Evolutionary conservation across 2,888 invertebrate species (phyloP).

Genomic region (Cosmia trapezina): DNA sequence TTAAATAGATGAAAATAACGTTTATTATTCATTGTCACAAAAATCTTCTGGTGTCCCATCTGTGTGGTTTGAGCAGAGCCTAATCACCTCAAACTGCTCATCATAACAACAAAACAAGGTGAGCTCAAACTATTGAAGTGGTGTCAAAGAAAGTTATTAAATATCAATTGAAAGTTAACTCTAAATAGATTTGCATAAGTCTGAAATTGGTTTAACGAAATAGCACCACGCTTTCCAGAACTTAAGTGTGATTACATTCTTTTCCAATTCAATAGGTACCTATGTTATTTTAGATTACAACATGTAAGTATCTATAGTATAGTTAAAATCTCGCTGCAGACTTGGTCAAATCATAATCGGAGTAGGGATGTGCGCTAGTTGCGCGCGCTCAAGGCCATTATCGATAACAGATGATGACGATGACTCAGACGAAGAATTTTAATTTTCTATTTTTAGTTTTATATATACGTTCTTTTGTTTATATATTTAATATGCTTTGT

Average conservation of each 20-base stretch:
- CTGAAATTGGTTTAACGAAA: constrained; percentile 1
- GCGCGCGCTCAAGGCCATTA: no score
- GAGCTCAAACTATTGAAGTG: background rate
- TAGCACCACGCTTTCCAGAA: no score
- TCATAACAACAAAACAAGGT: no score
- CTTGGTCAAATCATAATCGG: no score
- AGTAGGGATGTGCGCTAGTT: no score
- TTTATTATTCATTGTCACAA: background rate
- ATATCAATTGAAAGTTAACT: background rate
- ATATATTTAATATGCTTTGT: no score
- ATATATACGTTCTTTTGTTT: no score
- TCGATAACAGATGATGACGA: no score
- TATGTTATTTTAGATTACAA: background rate
- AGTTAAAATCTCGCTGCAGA: no score
- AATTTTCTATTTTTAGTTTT: no score
- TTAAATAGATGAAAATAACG: background rate
- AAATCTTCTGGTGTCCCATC: background rate
- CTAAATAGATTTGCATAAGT: background rate
- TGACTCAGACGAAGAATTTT: no score
- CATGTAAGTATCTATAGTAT: background rate
- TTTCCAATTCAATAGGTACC: no score
- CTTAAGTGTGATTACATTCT: background rate
- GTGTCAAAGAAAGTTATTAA: background rate
- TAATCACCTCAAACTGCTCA: background rate
- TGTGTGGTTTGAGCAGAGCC: background rate